phyloP scores from a whole-genome alignment of 2,113 vertebrate species.

The Felis chaus region DNA sequence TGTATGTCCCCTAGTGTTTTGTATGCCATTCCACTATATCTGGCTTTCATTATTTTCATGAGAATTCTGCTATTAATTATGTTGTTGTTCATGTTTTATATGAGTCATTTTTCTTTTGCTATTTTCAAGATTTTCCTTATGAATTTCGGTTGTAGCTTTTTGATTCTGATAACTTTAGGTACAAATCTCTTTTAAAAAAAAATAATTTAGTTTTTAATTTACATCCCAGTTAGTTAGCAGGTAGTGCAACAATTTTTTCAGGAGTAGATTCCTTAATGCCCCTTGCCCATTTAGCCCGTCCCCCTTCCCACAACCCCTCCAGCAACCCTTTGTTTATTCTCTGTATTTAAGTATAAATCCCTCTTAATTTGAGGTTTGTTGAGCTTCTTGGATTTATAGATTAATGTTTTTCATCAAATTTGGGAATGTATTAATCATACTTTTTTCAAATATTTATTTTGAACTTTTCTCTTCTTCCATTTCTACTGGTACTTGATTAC shows the following conservation, averaged over 20 bases:
- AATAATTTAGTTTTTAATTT: too few relatives aligned
- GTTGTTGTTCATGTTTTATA: neutral
- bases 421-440: neutral
- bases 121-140: neutral
- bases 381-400: neutral
- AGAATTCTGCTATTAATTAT: neutral
- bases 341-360: neutral
- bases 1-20: neutral
- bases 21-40: neutral
- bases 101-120: neutral
- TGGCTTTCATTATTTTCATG: neutral
- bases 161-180: neutral
- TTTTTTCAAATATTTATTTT: neutral
- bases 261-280: too few relatives aligned
- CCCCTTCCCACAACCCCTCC: too few relatives aligned
- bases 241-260: too few relatives aligned
- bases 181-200: neutral
- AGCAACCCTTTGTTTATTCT: too few relatives aligned
- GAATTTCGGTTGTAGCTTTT: neutral
- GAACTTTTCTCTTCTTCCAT: neutral
- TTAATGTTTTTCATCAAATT: neutral
- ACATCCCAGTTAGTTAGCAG: too few relatives aligned
- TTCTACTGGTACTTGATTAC: neutral
- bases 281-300: too few relatives aligned
- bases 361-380: neutral